Base-by-base conservation (phyloP, 2,113 vertebrate species). In the Calyptomena viridis region DNA sequence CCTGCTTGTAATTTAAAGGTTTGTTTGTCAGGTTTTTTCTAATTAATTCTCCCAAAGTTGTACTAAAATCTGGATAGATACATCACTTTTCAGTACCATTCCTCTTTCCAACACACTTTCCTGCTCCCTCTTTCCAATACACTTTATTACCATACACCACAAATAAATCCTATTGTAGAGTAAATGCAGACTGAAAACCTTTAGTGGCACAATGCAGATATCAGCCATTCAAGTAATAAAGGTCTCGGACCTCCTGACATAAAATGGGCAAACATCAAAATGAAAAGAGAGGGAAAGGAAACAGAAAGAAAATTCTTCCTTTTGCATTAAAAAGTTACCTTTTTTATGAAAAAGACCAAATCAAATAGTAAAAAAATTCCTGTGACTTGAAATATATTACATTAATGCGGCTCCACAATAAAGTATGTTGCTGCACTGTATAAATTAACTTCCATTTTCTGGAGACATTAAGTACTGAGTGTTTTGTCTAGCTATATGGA, bases 401-500 rank as follows among this genome's bases (percentile, higher is more conserved):
- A 94, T 69, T 58, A 93, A 86, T 50, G 86, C 42, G 52, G 46
- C 28, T n/a, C 58, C 72, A 71, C 77, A 94, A 94, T 60, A 84
- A 89, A 90, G 68, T 58, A 52, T 75, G 71, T 71, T 93, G 76
- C 87, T 96, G 83, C 42, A 53, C 27, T 92, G 62, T 76, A 95
- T 94, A 96, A 97, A 95, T 97, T 97, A 93, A 95, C 72, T 96
- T 94, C 47, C 18, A 28, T 95, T 97, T 97, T 94, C 90, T 95
- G 92, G 68, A 96, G 94, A 97, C 89, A 95, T 60, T 93, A 94
- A 96, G 90, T 62, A 62, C 16, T 0, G 4, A 93, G 50, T 96
- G 94, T 94, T 97, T 97, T 96, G 95, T 96, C 94, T 95, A 77
- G 91, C 83, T 90, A 66, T 84, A 95, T 58, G 82, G 78, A 72